Evolutionary conservation across 1,140 invertebrate genomes (phyloP).

Genomic region (Eueides isabella): DNA sequence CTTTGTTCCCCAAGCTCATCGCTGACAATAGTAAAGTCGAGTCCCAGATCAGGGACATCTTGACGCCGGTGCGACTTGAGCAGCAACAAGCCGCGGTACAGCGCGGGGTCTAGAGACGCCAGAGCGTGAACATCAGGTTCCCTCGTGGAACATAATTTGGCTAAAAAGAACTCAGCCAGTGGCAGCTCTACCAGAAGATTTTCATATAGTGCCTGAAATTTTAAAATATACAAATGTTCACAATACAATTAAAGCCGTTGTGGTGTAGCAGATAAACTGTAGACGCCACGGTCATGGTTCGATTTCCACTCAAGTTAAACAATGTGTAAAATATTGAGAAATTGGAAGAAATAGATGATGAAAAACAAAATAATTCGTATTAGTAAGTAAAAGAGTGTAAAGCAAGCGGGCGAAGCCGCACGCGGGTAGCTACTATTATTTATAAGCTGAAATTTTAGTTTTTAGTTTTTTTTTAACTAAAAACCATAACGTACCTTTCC

Average conservation of each 20-base stretch:
- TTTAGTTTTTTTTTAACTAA: no score
- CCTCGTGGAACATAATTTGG: conserved; percentile 87
- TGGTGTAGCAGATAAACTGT: no score
- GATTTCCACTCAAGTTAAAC: no score
- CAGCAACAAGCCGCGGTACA: conserved; percentile 95
- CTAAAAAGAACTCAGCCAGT: conserved; percentile 95
- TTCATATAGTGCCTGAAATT: conserved; percentile 93
- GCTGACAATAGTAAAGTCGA: conserved; percentile 97
- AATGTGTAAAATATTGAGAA: no score
- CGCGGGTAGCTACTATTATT: no score
- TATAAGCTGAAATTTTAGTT: no score
- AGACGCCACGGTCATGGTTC: no score
- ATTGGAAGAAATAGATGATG: no score
- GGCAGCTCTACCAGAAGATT: conserved; percentile 97
- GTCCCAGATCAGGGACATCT: conserved; percentile 90
- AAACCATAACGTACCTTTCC: conserved; percentile 88
- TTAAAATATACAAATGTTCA: conserved; percentile 16
- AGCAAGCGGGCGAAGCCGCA: no score
- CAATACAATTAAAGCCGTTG: no score
- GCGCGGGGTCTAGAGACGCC: conserved; percentile 94
- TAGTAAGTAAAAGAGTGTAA: no score
- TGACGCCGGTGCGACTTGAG: conserved; percentile 90
- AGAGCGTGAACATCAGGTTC: conserved; percentile 96
- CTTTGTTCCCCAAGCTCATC: conserved; percentile 95
- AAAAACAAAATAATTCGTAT: no score